Percentiles rank a stretch among this genome's conserved stretches.
These are phyloP conservation scores for Anguilla rostrata DNA, from an alignment of 2,113 vertebrate species.

Conservation along the genomic window DNA sequence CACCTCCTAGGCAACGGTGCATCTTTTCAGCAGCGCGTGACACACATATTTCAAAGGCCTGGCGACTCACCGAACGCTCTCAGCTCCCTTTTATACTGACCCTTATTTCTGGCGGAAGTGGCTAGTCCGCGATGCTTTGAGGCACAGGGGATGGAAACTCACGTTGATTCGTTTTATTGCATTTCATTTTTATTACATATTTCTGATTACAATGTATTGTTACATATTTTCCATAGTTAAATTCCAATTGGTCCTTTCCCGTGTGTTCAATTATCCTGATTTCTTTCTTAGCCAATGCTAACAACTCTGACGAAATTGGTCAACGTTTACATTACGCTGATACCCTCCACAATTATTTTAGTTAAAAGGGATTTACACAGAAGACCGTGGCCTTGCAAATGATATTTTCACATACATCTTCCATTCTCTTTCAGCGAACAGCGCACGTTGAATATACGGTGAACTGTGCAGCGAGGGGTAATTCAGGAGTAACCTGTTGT, in stretches of 20 bases:
- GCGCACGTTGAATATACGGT: neutral
- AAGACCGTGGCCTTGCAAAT: too few relatives aligned
- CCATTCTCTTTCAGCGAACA: neutral
- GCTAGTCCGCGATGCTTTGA: neutral
- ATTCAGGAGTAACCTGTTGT: conserved; percentile 1
- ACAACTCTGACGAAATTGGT: too few relatives aligned
- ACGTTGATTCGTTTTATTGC: too few relatives aligned
- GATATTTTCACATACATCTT: neutral
- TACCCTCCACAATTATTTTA: too few relatives aligned
- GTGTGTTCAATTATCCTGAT: neutral
- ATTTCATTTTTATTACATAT: too few relatives aligned
- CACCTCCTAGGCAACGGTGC: neutral
- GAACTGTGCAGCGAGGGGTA: neutral
- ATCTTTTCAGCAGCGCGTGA: neutral
- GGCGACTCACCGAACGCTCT: neutral
- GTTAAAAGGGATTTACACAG: too few relatives aligned
- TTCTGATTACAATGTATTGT: too few relatives aligned
- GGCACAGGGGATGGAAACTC: neutral
- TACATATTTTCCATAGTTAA: too few relatives aligned
- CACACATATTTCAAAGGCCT: neutral
- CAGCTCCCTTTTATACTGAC: neutral
- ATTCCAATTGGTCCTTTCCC: neutral
- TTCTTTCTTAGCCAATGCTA: neutral
- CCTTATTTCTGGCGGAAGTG: neutral
- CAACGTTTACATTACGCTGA: too few relatives aligned